Percentiles rank a stretch among this genome's conserved stretches.
Conservation (phyloP, 2,888 invertebrate species). For the Eupithecia subumbrata region DNA sequence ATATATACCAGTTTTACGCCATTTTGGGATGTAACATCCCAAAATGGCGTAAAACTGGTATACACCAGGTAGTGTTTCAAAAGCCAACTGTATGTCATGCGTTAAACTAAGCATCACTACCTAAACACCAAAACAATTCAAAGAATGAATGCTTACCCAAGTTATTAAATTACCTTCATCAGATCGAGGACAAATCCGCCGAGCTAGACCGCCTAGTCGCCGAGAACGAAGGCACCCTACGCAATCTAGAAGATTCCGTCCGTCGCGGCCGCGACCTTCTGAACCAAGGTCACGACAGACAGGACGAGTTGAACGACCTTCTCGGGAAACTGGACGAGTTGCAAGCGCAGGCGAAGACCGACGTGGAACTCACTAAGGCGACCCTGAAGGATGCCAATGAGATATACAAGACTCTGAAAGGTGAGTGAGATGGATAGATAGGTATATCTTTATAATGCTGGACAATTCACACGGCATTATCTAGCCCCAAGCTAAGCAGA, state of each 20-base stretch:
- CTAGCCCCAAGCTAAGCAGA: too few species aligned
- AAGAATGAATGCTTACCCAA: not conserved
- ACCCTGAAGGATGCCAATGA: slow-evolving; percentile 64
- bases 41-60: not conserved
- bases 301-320: slow-evolving; percentile 91
- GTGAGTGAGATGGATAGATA: slow-evolving; percentile 39
- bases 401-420: slow-evolving; percentile 57
- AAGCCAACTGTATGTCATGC: not conserved
- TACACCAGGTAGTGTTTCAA: not conserved
- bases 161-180: slow-evolving; percentile 35
- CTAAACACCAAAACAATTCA: not conserved
- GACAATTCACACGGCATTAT: too few species aligned
- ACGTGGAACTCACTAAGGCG: slow-evolving; percentile 91
- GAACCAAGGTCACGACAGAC: slow-evolving; percentile 83
- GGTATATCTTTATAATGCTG: too few species aligned
- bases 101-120: not conserved
- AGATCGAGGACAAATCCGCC: slow-evolving; percentile 82
- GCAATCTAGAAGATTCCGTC: slow-evolving; percentile 87
- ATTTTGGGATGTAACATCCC: not conserved
- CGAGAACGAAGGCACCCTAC: slow-evolving; percentile 84
- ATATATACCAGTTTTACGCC: not conserved
- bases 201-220: slow-evolving; percentile 78
- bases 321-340: slow-evolving; percentile 91
- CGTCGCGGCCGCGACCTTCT: slow-evolving; percentile 87
- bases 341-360: slow-evolving; percentile 90